Percentiles rank a stretch among this genome's conserved stretches.
Conservation (phyloP, 1,140 invertebrate species). For the Anastatus disparis region DNA sequence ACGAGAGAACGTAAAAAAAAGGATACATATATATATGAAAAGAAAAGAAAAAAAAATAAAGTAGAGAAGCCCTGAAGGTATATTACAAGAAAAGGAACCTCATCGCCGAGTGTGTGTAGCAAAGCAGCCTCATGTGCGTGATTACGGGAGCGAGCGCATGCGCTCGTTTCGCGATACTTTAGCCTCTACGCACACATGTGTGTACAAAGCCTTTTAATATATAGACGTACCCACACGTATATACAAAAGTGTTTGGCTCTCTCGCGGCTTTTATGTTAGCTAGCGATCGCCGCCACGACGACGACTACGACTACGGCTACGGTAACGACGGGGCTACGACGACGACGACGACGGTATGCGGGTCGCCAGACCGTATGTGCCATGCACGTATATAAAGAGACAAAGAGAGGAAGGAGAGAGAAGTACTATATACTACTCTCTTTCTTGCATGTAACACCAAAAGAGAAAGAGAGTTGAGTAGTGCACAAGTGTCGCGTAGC, state of each 20-base stretch:
- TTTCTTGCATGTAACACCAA: no score
- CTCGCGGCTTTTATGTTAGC: conserved; percentile 3
- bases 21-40: no score
- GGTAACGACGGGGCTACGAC: no score
- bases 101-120: not conserved
- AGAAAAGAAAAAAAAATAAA: not conserved
- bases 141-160: not conserved
- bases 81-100: not conserved
- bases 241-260: not conserved
- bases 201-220: not conserved
- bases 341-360: conserved; percentile 23
- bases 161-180: not conserved
- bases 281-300: not conserved
- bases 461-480: not conserved
- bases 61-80: not conserved
- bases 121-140: not conserved
- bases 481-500: conserved; percentile 4
- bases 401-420: not conserved
- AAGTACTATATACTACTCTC: no score
- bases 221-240: not conserved
- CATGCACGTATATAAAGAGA: no score
- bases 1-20: not conserved
- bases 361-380: conserved; percentile 12
- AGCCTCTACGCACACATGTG: not conserved
- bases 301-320: no score